Evolutionary conservation across 2,888 invertebrate genomes (phyloP).

Genomic region (Euclidia mi): DNA sequence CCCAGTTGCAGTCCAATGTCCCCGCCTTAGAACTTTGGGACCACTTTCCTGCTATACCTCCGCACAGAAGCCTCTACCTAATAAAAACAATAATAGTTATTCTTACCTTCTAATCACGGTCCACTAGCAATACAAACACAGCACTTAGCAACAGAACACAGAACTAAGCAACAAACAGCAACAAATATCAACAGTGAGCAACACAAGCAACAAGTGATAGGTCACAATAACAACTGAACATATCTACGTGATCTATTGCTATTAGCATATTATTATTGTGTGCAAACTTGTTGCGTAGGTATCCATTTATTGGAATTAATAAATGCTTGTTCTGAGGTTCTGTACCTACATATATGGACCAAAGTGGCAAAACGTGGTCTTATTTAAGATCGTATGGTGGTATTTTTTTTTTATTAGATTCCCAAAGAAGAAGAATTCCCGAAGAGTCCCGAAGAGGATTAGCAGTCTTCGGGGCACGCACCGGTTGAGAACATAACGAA

Average conservation of each 20-base stretch:
- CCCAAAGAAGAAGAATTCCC: no score
- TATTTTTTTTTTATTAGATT: no score
- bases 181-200: not conserved
- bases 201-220: constrained; percentile 5
- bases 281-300: constrained; percentile 2
- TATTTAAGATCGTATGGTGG: no score
- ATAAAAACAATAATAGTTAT: not conserved
- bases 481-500: no score
- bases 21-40: no score
- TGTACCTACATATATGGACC: no score
- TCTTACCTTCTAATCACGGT: not conserved
- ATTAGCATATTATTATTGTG: constrained; percentile 16
- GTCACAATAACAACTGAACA: constrained; percentile 11
- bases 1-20: no score
- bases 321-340: not conserved
- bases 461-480: no score
- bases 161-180: not conserved
- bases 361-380: no score
- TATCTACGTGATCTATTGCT: constrained; percentile 1
- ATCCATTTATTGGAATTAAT: constrained; percentile 1
- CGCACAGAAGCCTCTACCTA: no score
- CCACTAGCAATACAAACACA: not conserved
- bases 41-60: no score
- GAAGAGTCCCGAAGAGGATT: no score
- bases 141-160: not conserved